Base-by-base conservation (phyloP, 2,113 vertebrate species). In the Antidorcas marsupialis region DNA sequence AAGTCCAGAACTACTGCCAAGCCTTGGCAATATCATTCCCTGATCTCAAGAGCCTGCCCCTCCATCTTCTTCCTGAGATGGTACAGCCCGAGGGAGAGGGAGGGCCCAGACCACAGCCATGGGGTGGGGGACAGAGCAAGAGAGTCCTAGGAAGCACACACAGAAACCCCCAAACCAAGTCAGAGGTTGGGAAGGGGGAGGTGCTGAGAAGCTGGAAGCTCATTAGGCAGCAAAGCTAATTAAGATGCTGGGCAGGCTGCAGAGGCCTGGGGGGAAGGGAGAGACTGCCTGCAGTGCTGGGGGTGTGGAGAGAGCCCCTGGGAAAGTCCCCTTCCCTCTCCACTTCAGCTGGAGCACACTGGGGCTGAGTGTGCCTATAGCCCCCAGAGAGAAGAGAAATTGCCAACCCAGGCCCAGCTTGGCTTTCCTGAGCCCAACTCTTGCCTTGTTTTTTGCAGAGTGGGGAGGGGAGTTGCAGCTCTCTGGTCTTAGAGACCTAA, bases 191-290 rank as follows among this genome's bases (percentile, higher is more conserved):
- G 71, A 87, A 86, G 57, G 39, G 53, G 84, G 59, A 94, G 89
- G 94, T 36, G 3, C 76, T 39, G 79, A 92, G 93, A 81, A 85
- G 93, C 74, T 60, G 94, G 95, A 94, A 90, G 84, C 92, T 98
- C 87, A 52, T 98, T 96, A 97, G 97, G 76, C 94, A 97, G 95
- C 93, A 89, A 87, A 97, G 96, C 97, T 98, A 98, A 98, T 98
- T 98, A 97, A 96, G 95, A 98, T 94, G 92, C 97, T 89, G 95
- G 95, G 90, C 97, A 97, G 90, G 96, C 96, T 94, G 96, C 93
- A 92, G 90, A 93, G 78, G 95, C 94, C 96, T 97, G 23, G 2
- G 21, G 64, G 97, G 95, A 43, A 88, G 96, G 92, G 89, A 91
- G 87, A 97, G 89, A 91, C 97, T 76, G 95, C 94, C 95, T 36